Evolutionary conservation across 2,797 vertebrate species (phyloP), one percentile per base, ranked within the genome.

Genomic region (Sebastes kiyomatsui): DNA sequence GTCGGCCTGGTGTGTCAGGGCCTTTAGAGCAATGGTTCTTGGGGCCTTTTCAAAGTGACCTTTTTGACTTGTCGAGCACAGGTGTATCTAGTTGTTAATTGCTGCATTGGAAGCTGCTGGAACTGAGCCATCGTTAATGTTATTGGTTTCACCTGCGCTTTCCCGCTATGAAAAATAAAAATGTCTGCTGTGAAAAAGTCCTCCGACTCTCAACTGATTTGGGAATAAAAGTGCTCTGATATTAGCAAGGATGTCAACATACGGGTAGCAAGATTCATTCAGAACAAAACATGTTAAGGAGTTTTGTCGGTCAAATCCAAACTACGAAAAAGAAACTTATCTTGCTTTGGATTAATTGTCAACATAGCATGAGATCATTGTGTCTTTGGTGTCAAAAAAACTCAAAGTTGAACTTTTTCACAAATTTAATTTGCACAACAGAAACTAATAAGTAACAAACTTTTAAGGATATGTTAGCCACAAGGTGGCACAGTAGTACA

Each of bases 401-500:
- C 14, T 32, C n/a, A 32, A 54, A 12, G 20, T 20, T 58, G 12
- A 18, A 62, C 23, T 58, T 58, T 46, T 46, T 46, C 42, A 9
- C 6, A 54, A 33, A 20, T 62, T 8, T 23, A 1, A 61, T 32
- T 61, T 72, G 49, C 49, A 65, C 67, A 64, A 35, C 56, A 58
- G n/a, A 65, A 33, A 60, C 49, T 28, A 22, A 13, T 22, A 1
- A 64, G 13, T 64, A 68, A 33, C 30, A 12, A 23, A 56, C 28
- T 1, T 52, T 38, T 28, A 11, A 30, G 22, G 6, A 23, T 6
- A 25, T 30, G 8, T 52, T 46, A 11, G 18, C 88, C 90, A 85
- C 88, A 77, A 81, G 88, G 81, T 81, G 90, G 85, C 87, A 71
- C 66, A 83, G 73, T 64, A 61, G 56, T 49, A 78, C 78, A 86